Evolutionary conservation across 2,797 vertebrate species (phyloP).

Genomic region (Salarias fasciatus): DNA sequence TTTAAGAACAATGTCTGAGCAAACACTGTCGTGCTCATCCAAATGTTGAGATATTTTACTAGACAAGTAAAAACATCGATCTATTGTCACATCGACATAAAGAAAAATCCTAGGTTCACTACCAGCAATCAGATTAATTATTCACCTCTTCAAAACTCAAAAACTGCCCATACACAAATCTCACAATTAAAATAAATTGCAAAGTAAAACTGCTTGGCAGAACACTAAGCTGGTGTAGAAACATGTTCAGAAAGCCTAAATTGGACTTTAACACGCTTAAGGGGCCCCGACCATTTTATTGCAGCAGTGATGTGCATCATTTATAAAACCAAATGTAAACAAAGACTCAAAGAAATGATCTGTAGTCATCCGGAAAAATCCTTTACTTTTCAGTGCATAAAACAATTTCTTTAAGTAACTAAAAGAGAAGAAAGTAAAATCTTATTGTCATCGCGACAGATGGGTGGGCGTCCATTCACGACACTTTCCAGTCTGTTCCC

Average conservation of each 20-base stretch:
- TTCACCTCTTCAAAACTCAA: too few species aligned
- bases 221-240: too few species aligned
- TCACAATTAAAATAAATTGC: too few species aligned
- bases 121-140: too few species aligned
- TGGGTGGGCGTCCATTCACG: conserved; percentile 69
- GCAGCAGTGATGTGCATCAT: conserved; percentile 21
- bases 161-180: too few species aligned
- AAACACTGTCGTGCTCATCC: background rate
- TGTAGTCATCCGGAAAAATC: conserved; percentile 26
- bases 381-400: conserved; percentile 13
- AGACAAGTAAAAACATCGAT: background rate
- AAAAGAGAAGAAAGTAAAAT: conserved; percentile 46
- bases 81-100: background rate
- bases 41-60: background rate
- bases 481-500: conserved; percentile 63
- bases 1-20: background rate
- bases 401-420: conserved; percentile 33
- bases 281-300: background rate
- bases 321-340: conserved; percentile 26
- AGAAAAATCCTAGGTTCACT: background rate
- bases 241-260: too few species aligned
- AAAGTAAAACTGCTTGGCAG: too few species aligned
- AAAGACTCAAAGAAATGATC: conserved; percentile 38
- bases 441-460: conserved; percentile 63
- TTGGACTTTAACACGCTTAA: background rate